phyloP scores from a whole-genome alignment of 1,140 invertebrate genomes.

The Eciton burchellii region DNA sequence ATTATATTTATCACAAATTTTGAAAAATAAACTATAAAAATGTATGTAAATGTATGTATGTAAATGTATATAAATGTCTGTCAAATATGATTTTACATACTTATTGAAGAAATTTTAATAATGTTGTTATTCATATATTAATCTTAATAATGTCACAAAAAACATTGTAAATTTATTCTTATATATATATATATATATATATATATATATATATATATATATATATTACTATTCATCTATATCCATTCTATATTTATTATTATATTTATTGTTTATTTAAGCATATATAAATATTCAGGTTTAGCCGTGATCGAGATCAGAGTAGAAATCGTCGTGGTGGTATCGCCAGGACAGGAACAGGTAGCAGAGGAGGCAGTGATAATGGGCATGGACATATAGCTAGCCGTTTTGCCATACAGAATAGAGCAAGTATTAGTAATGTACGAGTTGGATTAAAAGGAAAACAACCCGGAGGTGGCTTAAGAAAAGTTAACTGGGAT shows the following conservation, averaged over 20 bases:
- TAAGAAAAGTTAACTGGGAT: constrained; percentile 89
- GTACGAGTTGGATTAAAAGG: constrained; percentile 75
- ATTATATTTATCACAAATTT: neutral
- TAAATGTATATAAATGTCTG: no score
- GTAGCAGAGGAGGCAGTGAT: constrained; percentile 77
- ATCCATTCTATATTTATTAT: neutral
- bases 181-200: neutral
- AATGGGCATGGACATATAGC: constrained; percentile 76
- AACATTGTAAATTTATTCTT: neutral
- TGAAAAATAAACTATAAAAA: no score
- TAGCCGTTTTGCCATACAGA: constrained; percentile 81
- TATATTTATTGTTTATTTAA: neutral
- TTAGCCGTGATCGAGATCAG: constrained; percentile 81
- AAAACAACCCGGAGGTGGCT: constrained; percentile 85
- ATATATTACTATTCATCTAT: no score
- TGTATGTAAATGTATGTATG: no score
- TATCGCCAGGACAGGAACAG: constrained; percentile 80
- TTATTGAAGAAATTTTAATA: no score
- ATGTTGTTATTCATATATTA: no score
- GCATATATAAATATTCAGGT: constrained; percentile 69
- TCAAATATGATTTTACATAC: no score
- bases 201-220: neutral
- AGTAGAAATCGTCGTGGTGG: constrained; percentile 79
- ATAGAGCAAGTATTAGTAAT: constrained; percentile 81
- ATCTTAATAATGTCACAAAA: no score